Evolutionary conservation across 1,140 invertebrate species (phyloP), one percentile per base, ranked within the genome.

Genomic region (Listronotus bonariensis): DNA sequence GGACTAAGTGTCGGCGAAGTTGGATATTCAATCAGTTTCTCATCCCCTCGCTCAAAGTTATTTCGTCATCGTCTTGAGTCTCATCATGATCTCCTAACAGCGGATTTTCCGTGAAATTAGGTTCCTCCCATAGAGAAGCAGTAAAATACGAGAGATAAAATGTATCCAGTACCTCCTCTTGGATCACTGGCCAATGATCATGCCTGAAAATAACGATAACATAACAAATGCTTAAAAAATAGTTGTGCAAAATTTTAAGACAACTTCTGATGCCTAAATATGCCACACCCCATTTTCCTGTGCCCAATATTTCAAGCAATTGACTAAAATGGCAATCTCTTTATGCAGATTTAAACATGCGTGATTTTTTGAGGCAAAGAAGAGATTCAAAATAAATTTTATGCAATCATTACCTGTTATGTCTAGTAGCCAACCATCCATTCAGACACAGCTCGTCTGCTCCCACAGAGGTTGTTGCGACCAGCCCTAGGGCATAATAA

Each of bases 381-480:
- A n/a, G 15, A 43, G 12, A 43, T 43, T 43, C 12, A 9, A 5
- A 43, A 36, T 10, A 34, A 12, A 49, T 26, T 26, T 14, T 36
- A n/a, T n/a, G n/a, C n/a, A n/a, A 8, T 17, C 9, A 1, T 42
- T 60, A 66, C 64, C 92, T 83, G 67, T 89, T 87, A 63, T 92
- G 90, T 62, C 91, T 83, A 4, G 94, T 88, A 69, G 91, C 89
- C 26, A 92, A 83, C 94, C 94, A 97, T 68, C 92, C 89, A 74
- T 87, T 80, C 71, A 88, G 83, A 11, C 84, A 81, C 0, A 97
- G 79, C 43, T 86, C 73, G 75, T 95, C 88, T 6, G 90, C 90
- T 1, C 95, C 95, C 61, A 87, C 83, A 61, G 86, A 84, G 0
- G 92, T 96, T 20, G 89, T 91, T 0, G 90, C 89, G 17, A 97